phyloP scores from a whole-genome alignment of 2,888 invertebrate genomes.

The Petrolisthes manimaculis region DNA sequence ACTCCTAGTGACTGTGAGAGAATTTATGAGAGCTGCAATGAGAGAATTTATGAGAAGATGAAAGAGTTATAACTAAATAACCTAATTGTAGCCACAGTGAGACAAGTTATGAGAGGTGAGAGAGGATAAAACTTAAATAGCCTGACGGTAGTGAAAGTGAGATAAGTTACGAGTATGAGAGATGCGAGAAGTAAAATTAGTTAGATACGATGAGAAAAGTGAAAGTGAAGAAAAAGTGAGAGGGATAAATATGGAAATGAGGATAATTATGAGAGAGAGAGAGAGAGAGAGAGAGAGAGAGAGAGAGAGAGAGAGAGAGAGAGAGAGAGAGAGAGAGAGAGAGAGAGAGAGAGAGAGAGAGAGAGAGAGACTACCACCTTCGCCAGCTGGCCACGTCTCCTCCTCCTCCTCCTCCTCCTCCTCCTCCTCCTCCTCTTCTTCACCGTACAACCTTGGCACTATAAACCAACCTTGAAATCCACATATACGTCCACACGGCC shows the following conservation, averaged over 20 bases:
- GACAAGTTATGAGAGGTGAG: too few relatives aligned
- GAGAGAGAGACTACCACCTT: background rate
- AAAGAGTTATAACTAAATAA: too few relatives aligned
- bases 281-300: background rate
- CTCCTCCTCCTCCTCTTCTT: background rate
- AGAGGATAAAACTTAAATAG: too few relatives aligned
- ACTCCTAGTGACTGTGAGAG: too few relatives aligned
- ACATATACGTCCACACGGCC: background rate
- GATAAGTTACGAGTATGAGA: too few relatives aligned
- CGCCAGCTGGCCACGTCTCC: background rate
- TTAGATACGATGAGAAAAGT: too few relatives aligned
- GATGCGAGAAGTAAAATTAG: too few relatives aligned
- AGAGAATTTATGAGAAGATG: too few relatives aligned
- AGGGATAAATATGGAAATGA: background rate
- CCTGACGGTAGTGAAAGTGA: too few relatives aligned
- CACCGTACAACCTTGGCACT: background rate
- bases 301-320: background rate
- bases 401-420: background rate
- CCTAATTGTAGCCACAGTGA: too few relatives aligned
- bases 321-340: background rate
- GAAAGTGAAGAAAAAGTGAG: background rate
- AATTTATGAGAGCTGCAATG: too few relatives aligned
- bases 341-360: background rate
- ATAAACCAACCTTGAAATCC: background rate
- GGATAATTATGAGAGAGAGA: background rate